Evolutionary conservation across 2,888 invertebrate genomes (phyloP), one percentile per base, ranked within the genome.

Genomic region (Melieria omissa): DNA sequence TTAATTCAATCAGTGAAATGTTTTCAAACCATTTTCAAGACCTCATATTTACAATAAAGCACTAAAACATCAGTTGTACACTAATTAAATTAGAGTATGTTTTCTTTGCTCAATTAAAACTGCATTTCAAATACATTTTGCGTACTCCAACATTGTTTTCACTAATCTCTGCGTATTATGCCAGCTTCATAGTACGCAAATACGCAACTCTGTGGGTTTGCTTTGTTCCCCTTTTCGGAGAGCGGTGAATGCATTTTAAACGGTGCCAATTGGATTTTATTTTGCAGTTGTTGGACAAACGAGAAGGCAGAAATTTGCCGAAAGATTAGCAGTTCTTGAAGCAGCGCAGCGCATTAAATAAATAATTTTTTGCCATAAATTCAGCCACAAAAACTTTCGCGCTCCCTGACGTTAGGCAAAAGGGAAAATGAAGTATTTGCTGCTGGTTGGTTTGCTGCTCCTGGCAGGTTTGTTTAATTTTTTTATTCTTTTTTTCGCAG

Each of bases 381-480:
- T 29, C 29, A 29, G 3, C 3, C 29, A 29, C 2, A 29, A 29
- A 29, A 29, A 29, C 29, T 29, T 29, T 29, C 29, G 29, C 2
- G 29, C 29, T 29, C 29, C 29, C 29, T 29, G 29, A 29, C 29
- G 29, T 29, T 3, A 1, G 16, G 0, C 42, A n/a, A 14, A 47
- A 49, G 62, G 5, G 41, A 81, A 74, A 66, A 85, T 86, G 85
- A 86, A 85, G 73, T 82, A 83, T 69, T 80, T 82, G 10, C 74
- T 85, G 61, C 74, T 85, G 55, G 55, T 85, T 49, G 81, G 84
- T 42, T 65, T 86, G 72, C 75, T 86, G 75, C 81, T 86, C 47
- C 73, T 86, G 65, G 80, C 84, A 78, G 86, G 86, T 86, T 69
- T 75, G 75, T 77, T 74, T 71, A 29, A 12, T 16, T 16, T 62